Base-by-base conservation (phyloP, 2,888 invertebrate genomes). In the Cyaniris semiargus region DNA sequence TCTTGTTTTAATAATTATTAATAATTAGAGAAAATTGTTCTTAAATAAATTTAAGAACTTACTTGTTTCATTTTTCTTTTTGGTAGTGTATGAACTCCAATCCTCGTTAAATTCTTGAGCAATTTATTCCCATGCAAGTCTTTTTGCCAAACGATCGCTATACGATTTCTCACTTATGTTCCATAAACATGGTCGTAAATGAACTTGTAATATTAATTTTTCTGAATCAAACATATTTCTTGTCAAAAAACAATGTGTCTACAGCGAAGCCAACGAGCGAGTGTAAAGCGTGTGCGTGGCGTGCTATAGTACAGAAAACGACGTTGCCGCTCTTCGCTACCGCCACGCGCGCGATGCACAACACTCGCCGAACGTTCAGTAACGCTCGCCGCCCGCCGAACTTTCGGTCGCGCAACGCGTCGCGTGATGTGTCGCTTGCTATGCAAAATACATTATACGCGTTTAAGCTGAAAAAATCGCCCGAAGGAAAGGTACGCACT, bases 371-470 rank as follows among this genome's bases (percentile, higher is more conserved):
- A 44, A 75, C 56, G 71, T 75, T 75, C 48, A 27, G 53, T 18
- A n/a, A 53, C 53, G 53, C 53, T 53, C 53, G 53, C 53, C 53
- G 53, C 53, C 53, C 53, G 53, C 53, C 53, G 53, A 53, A 53
- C 53, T 53, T 53, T 53, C 53, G 53, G 53, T 53, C 74, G 44
- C 53, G 74, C 53, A 74, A 74, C 74, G 74, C 74, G 74, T 74
- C 74, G 74, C 74, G 48, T 74, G 74, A 44, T 74, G 53, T 74
- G 74, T 74, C 74, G 74, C 74, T 74, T 74, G 74, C 53, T 48
- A 74, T 74, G 74, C 53, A 74, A 74, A 74, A 74, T 74, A 74
- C 44, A 48, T 74, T 74, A 34, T 34, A 74, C 34, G 74, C 74
- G 53, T 74, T 74, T 53, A 53, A 34, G 53, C 48, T 21, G 48